These are phyloP conservation scores for Scaeva pyrastri DNA, from an alignment of 2,888 invertebrate genomes.

Conservation along the genomic window DNA sequence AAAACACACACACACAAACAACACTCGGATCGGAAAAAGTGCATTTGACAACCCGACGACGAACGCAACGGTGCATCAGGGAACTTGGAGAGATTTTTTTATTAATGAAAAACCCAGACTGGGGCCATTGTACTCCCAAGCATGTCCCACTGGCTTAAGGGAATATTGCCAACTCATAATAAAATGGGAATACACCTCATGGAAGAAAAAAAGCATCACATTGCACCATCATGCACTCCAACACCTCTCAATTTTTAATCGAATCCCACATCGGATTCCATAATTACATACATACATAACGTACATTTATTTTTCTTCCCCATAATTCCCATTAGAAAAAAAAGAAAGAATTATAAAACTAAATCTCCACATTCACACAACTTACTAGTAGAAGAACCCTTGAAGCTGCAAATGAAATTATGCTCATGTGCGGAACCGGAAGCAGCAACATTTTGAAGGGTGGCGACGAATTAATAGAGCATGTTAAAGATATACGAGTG, in stretches of 20 bases:
- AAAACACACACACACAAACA: background rate
- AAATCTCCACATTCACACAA: background rate
- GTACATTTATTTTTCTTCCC: constrained; percentile 33
- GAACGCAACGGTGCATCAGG: constrained; percentile 7
- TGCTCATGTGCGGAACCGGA: constrained; percentile 46
- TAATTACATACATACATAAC: no score
- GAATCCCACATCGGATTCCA: constrained; percentile 42
- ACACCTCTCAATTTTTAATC: constrained; percentile 64
- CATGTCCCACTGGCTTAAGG: constrained; percentile 52
- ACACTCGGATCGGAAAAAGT: constrained; percentile 40
- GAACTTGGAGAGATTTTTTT: constrained; percentile 34
- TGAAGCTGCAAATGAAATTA: background rate
- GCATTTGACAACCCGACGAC: constrained; percentile 51
- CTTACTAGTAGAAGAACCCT: constrained; percentile 1
- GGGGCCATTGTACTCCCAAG: constrained; percentile 63
- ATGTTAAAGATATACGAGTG: background rate
- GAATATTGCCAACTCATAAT: constrained; percentile 48
- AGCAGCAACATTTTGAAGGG: constrained; percentile 51
- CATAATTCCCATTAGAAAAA: background rate
- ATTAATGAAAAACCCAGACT: constrained; percentile 27
- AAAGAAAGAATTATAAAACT: background rate
- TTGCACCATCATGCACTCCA: constrained; percentile 12
- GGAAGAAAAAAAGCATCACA: constrained; percentile 7
- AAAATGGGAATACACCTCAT: constrained; percentile 16
- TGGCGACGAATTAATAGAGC: constrained; percentile 62